These are phyloP conservation scores for Halcyon leucocephala DNA, from an alignment of 2,797 vertebrate genomes.

Conservation along the genomic window DNA sequence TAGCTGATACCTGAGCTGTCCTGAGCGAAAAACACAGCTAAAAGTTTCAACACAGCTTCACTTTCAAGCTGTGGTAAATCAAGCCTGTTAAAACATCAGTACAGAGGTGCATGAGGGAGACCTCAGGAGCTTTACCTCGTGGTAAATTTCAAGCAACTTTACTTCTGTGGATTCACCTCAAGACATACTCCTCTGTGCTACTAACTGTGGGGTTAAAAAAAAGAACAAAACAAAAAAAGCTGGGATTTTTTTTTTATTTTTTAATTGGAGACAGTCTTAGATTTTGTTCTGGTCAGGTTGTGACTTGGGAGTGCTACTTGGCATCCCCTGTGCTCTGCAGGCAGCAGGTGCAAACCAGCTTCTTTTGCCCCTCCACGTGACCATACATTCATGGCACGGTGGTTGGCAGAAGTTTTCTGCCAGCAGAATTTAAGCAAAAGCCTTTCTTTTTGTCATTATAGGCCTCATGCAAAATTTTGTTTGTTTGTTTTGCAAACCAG, in stretches of 20 bases:
- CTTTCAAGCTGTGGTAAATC: background rate
- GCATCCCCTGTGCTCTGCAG: background rate
- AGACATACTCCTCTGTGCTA: background rate
- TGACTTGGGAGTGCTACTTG: background rate
- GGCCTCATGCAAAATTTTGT: background rate
- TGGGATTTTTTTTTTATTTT: background rate
- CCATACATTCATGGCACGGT: accelerated
- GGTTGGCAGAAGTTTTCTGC: background rate
- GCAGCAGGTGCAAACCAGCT: background rate
- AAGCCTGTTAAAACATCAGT: background rate
- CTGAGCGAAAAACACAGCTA: constrained; percentile 33
- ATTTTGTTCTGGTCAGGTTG: background rate
- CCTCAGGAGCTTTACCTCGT: background rate
- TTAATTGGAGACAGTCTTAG: background rate
- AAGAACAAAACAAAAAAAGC: background rate
- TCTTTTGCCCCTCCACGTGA: background rate
- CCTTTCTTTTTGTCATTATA: background rate
- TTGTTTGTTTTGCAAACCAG: background rate
- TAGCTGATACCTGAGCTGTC: background rate
- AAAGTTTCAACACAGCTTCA: background rate
- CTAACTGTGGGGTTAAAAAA: accelerated
- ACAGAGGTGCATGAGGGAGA: background rate
- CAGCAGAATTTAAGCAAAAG: background rate
- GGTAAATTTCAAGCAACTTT: background rate
- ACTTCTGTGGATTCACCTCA: constrained; percentile 34